Base-by-base conservation (phyloP, 2,113 vertebrate species). In the Ammospiza nelsoni region DNA sequence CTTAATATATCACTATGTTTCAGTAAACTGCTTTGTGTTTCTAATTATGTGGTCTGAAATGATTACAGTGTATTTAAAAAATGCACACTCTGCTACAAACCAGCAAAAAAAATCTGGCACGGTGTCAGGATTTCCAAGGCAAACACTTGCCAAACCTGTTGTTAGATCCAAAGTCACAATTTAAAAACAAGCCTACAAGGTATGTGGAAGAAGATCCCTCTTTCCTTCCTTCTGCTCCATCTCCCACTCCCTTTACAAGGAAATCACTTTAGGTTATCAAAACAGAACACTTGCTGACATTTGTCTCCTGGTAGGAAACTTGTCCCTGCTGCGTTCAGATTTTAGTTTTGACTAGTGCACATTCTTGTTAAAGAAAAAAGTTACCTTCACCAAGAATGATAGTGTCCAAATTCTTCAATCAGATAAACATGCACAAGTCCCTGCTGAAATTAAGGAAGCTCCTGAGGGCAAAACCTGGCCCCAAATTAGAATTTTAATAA, bases 141-240 rank as follows among this genome's bases (percentile, higher is more conserved):
- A 97, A 98, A 97, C 95, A 93, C 96, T 97, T 98, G 98, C 97
- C 97, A 98, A 98, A 97, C 96, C 96, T 94, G 93, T 95, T 96
- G 97, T 98, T 97, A 98, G 97, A 98, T 97, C 97, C 97, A 78
- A 95, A 97, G 97, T 96, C 68, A 3, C 96, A 98, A 98, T 98
- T 98, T 97, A 97, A 97, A 98, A 94, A 97, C 96, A 98, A 97
- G 97, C 97, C 96, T 98, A 97, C 94, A 81, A 97, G 97, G 97
- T 97, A 96, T 97, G 92, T 95, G 93, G 95, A 97, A 95, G 96
- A 97, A 96, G 95, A 94, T 95, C 85, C 91, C 59, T 96, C 94
- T 89, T 96, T 94, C 94, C 94, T 95, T 97, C 84, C 41, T 93
- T 35, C 54, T 83, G 76, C 88, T 92, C 85, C 83, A 43, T 97